Percentiles rank a stretch among this genome's conserved stretches.
These are phyloP conservation scores for Limnephilus auricula DNA, from an alignment of 2,888 invertebrate species.

Conservation along the genomic window DNA sequence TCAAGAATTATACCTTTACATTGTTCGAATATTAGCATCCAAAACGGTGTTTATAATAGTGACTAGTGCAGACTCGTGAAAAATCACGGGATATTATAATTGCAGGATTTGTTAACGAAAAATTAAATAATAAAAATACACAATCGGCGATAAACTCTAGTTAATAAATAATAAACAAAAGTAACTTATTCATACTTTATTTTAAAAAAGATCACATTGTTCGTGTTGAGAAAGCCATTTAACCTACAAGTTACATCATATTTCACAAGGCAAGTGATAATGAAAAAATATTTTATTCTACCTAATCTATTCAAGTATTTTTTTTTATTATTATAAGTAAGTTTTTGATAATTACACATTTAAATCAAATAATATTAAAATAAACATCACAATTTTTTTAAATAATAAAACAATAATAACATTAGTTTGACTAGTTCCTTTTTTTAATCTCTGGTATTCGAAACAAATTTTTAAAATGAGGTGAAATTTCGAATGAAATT, in stretches of 20 bases:
- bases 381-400: neutral
- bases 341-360: neutral
- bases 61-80: no score
- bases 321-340: neutral
- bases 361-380: neutral
- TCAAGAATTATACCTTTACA: no score
- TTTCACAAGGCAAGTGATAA: neutral
- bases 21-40: no score
- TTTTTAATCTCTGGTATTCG: neutral
- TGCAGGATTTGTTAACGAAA: no score
- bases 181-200: neutral
- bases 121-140: no score
- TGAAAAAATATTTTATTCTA: constrained; percentile 2
- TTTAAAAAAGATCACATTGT: neutral
- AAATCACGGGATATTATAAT: no score
- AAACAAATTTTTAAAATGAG: neutral
- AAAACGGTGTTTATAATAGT: no score
- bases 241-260: neutral
- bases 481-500: no score
- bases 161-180: neutral
- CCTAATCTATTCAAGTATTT: neutral
- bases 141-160: no score
- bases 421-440: neutral
- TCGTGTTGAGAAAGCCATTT: neutral
- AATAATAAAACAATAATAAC: neutral